phyloP scores from a whole-genome alignment of 2,888 invertebrate genomes.

The Tuta absoluta region DNA sequence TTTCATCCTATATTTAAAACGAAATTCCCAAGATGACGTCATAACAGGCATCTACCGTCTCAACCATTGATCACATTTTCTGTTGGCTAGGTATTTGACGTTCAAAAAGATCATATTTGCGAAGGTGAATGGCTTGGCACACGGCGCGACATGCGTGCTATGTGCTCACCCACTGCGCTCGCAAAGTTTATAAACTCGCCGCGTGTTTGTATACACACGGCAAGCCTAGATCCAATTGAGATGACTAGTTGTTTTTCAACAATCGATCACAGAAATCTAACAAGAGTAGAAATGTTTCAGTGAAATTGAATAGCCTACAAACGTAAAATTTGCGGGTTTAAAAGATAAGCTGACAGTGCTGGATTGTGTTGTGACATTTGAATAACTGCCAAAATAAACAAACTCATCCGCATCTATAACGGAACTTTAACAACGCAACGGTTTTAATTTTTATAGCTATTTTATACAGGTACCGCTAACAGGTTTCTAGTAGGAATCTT shows the following conservation, averaged over 20 bases:
- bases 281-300: neutral
- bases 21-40: no score
- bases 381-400: slow-evolving; percentile 9
- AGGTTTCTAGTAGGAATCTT: slow-evolving; percentile 2
- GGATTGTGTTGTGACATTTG: slow-evolving; percentile 3
- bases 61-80: no score
- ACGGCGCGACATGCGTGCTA: slow-evolving; percentile 37
- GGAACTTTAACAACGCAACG: neutral
- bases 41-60: no score
- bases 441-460: neutral
- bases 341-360: neutral
- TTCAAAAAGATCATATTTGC: neutral
- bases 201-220: slow-evolving; percentile 57
- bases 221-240: slow-evolving; percentile 48
- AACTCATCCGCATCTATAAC: neutral
- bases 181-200: slow-evolving; percentile 55
- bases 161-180: slow-evolving; percentile 32
- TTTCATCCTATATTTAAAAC: no score
- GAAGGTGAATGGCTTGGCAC: slow-evolving; percentile 23
- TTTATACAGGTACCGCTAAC: neutral
- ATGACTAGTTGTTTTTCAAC: slow-evolving; percentile 61
- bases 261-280: slow-evolving; percentile 30
- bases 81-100: neutral
- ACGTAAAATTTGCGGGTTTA: neutral
- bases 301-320: neutral